A percentile compares a stretch with the other conserved stretches of the same genome.
Conservation (phyloP, 1,140 invertebrate genomes). For the Drosophila ficusphila region DNA sequence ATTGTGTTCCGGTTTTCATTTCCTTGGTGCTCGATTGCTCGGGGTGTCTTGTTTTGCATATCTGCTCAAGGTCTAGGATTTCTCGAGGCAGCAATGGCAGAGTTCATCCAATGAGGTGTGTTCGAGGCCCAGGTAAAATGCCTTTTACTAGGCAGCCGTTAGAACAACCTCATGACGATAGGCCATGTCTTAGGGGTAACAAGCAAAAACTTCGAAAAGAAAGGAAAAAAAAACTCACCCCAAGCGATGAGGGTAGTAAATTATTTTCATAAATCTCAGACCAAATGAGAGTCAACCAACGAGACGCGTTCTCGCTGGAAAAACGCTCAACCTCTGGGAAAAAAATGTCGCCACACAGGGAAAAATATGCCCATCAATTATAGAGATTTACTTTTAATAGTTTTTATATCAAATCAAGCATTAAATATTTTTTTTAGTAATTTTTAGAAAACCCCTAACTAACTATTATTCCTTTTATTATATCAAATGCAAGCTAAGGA, state of each 20-base stretch:
- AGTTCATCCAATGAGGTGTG: conserved; percentile 56
- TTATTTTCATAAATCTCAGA: conserved; percentile 20
- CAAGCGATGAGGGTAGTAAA: conserved; percentile 49
- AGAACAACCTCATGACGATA: conserved; percentile 53
- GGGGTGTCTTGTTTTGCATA: conserved; percentile 38
- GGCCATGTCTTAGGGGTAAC: conserved; percentile 47
- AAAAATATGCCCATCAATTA: background rate
- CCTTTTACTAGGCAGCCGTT: conserved; percentile 35
- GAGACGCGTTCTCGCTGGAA: conserved; percentile 19
- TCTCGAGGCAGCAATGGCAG: conserved; percentile 57
- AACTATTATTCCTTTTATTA: no score
- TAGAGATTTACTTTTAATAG: background rate
- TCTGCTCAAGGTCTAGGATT: conserved; percentile 4
- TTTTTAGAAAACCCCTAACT: no score
- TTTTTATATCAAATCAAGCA: background rate
- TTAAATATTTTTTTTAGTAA: background rate
- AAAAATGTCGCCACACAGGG: conserved; percentile 22
- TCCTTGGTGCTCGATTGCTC: conserved; percentile 45
- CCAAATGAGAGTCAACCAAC: conserved; percentile 33
- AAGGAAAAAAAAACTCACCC: conserved; percentile 53
- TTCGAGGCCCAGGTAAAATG: conserved; percentile 55
- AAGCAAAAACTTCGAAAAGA: conserved; percentile 3
- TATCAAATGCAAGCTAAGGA: no score
- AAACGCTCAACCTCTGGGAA: conserved; percentile 1
- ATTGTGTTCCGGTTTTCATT: conserved; percentile 44